Evolutionary conservation across 2,113 vertebrate genomes (phyloP).

Genomic region (Pipra filicauda): DNA sequence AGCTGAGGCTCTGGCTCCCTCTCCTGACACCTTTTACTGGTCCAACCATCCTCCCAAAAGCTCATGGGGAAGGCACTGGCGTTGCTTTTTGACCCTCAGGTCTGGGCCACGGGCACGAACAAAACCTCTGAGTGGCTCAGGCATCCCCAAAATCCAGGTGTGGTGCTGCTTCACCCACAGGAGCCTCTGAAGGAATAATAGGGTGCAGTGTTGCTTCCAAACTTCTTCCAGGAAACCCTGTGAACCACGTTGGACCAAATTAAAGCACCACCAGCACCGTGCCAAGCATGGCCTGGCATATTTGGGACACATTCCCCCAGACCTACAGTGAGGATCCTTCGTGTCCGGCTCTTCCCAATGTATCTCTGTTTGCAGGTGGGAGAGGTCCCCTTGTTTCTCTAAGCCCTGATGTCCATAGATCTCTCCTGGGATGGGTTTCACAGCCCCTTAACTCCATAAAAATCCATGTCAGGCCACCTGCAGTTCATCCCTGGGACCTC

Average conservation of each 20-base stretch:
- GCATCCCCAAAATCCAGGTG: rapidly evolving
- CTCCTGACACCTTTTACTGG: conserved; percentile 17
- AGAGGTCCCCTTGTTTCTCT: neutral
- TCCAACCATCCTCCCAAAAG: neutral
- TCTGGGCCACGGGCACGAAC: neutral
- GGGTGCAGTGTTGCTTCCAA: neutral
- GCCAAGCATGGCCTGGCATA: rapidly evolving
- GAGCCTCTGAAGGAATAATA: rapidly evolving
- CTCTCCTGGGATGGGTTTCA: neutral
- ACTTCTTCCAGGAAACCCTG: neutral
- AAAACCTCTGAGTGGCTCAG: rapidly evolving
- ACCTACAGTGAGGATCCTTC: rapidly evolving
- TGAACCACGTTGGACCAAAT: neutral
- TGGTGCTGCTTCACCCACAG: neutral
- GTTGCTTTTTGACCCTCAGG: rapidly evolving
- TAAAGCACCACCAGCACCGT: rapidly evolving
- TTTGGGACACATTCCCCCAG: too few species aligned
- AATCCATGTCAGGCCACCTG: rapidly evolving
- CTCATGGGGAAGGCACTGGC: neutral
- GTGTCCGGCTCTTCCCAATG: rapidly evolving
- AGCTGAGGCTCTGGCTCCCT: conserved; percentile 49
- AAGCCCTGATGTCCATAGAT: neutral
- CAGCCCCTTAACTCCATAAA: neutral
- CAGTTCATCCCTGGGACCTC: neutral
- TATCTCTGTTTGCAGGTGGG: rapidly evolving